Evolutionary conservation across 2,888 invertebrate species (phyloP).

Genomic region (Drosophila pseudotalamancana): DNA sequence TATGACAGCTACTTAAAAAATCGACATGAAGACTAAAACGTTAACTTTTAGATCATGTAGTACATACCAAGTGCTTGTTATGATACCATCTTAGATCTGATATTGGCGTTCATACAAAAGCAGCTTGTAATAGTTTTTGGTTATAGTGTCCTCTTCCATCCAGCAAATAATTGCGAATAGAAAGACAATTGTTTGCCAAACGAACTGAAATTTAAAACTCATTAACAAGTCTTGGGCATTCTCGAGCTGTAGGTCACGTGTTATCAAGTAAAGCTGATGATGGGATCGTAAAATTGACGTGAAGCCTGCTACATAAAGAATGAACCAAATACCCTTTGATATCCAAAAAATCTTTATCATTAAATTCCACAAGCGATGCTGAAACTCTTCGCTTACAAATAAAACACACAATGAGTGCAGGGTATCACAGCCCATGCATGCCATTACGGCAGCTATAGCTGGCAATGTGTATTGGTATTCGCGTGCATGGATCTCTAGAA

Average conservation of each 20-base stretch:
- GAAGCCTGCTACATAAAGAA: background rate
- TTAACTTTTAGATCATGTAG: background rate
- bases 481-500: background rate
- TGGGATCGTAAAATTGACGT: background rate
- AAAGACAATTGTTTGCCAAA: background rate
- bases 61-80: background rate
- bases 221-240: background rate
- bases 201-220: background rate
- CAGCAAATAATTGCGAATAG: background rate
- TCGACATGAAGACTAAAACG: background rate
- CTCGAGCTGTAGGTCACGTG: background rate
- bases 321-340: background rate
- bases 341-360: slow-evolving; percentile 4
- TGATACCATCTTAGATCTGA: background rate
- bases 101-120: background rate
- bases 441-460: background rate
- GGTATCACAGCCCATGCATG: background rate
- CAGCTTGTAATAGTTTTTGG: background rate
- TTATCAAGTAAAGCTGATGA: background rate
- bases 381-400: background rate
- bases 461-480: background rate
- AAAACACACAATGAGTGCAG: background rate
- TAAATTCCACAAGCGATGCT: background rate
- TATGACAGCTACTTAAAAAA: background rate
- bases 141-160: slow-evolving; percentile 8